Conservation (phyloP, 2,888 invertebrate species). For the Drosophila lutescens region DNA sequence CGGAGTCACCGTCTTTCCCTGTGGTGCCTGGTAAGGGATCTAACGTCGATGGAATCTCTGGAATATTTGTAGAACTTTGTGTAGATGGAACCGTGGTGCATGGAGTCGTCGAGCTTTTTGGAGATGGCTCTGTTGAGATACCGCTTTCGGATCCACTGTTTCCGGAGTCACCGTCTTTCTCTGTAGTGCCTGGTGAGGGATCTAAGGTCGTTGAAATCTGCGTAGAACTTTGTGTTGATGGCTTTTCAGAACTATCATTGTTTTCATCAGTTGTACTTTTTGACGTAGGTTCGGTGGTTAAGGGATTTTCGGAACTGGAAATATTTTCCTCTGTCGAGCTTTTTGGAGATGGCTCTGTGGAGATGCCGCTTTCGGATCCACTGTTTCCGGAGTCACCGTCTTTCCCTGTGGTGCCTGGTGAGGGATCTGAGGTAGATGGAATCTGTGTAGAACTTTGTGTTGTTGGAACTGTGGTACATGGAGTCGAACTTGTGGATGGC, state of each 20-base stretch:
- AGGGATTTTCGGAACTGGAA: neutral
- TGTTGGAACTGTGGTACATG: neutral
- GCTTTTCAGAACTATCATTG: too few relatives aligned
- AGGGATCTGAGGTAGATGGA: neutral
- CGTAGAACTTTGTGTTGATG: neutral
- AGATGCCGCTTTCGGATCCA: constrained; percentile 1
- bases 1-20: too few relatives aligned
- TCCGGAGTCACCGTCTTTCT: neutral
- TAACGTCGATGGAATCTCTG: too few relatives aligned
- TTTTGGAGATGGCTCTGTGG: neutral
- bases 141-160: constrained; percentile 6
- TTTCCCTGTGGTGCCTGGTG: neutral
- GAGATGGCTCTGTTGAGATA: neutral
- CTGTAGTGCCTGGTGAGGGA: neutral
- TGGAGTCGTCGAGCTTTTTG: neutral
- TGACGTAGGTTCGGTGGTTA: neutral
- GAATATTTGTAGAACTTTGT: constrained; percentile 6
- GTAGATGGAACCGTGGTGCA: too few relatives aligned
- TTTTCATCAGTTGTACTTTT: too few relatives aligned
- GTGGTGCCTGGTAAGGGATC: too few relatives aligned
- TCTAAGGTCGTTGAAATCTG: neutral
- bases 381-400: constrained; percentile 1
- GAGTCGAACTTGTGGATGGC: neutral
- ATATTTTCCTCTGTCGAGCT: neutral
- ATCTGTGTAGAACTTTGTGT: neutral